phyloP scores from a whole-genome alignment of 2,888 invertebrate genomes.

The Cataglyphis cursor region DNA sequence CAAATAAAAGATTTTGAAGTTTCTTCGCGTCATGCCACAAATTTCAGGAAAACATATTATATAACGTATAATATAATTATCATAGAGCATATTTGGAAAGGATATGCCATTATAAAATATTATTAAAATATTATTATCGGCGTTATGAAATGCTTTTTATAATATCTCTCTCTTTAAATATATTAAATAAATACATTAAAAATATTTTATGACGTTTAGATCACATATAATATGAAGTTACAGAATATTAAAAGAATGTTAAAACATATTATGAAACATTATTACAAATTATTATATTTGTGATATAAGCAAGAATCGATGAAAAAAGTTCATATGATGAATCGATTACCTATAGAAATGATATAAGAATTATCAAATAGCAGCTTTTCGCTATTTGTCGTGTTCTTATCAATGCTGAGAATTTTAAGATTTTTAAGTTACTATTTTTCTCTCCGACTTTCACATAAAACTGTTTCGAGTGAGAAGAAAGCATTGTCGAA shows the following conservation, averaged over 20 bases:
- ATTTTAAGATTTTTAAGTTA: conserved; percentile 11
- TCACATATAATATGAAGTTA: background rate
- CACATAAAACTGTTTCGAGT: conserved; percentile 33
- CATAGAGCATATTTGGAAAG: background rate
- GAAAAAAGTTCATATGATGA: background rate
- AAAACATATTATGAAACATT: background rate
- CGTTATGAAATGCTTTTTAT: background rate
- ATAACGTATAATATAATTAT: conserved; percentile 36
- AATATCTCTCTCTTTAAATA: background rate
- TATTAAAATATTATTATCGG: conserved; percentile 16
- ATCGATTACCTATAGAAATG: background rate
- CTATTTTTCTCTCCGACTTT: background rate
- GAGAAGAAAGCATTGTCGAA: background rate
- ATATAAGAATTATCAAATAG: background rate
- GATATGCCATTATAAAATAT: conserved; percentile 1
- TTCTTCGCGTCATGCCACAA: background rate
- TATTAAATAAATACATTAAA: background rate
- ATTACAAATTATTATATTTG: background rate
- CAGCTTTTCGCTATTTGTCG: background rate
- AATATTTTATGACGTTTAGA: background rate
- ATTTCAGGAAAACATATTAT: conserved; percentile 29
- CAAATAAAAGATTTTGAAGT: conserved; percentile 40
- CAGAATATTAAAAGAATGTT: background rate
- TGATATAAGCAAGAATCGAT: background rate
- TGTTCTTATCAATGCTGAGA: background rate